Evolutionary conservation across 1,140 invertebrate genomes (phyloP), one percentile per base, ranked within the genome.

Genomic region (Pseudoatta argentina): DNA sequence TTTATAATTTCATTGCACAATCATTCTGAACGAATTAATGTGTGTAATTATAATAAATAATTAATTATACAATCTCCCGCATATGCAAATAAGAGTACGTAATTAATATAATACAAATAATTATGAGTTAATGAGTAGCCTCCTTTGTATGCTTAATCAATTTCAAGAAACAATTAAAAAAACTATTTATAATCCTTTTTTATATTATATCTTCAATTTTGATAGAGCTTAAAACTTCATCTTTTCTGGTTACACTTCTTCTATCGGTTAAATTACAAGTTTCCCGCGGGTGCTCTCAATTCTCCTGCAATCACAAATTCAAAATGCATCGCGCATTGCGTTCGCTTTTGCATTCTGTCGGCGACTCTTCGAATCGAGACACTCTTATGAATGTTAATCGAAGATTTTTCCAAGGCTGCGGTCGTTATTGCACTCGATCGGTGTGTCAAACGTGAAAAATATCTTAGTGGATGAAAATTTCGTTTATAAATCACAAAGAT

Each of bases 301-400:
- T 8, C 53, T 39, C 34, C 63, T 72, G 55, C 57, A 71, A 87
- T 83, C 69, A 51, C 44, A 85, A 83, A 87, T 87, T 83, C 77
- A 64, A 71, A 76, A 85, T 81, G 87, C 85, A 39, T 39, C 24
- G 34, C 48, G 27, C 24, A 30, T 27, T 14, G 39, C 30, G n/a
- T 55, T 59, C 44, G 24, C 51, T 78, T 90, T 90, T 86, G 88
- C 88, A 90, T 90, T 90, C 88, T 57, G 55, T 71, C 64, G 63
- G 53, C 88, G 81, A 78, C 71, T 27, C 69, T 90, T 82, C 77
- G 88, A 87, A 90, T 90, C 89, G 82, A 51, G 72, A 78, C 53
- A 59, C 67, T 87, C 81, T 90, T 90, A 90, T 87, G 89, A 90
- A 90, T 90, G 82, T 82, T 89, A 90, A 90, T 89, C 89, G 72